Percentiles rank a stretch among this genome's conserved stretches.
Evolutionary conservation across 2,797 vertebrate genomes (phyloP).

Genomic region (Neostethus bicornis): DNA sequence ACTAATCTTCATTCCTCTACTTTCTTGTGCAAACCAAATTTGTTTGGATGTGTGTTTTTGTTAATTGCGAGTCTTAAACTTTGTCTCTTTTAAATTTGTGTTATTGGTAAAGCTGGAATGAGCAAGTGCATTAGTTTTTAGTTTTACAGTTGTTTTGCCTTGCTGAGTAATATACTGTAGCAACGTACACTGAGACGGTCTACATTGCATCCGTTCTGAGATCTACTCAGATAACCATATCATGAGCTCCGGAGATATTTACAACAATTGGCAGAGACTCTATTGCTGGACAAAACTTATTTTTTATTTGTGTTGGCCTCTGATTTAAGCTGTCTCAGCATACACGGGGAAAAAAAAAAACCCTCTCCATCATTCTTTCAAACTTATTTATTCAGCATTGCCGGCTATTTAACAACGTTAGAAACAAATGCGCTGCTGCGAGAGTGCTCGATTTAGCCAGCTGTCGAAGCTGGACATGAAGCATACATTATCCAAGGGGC

Average conservation of each 20-base stretch:
- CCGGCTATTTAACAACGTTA: conserved; percentile 42
- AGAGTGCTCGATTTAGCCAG: conserved; percentile 40
- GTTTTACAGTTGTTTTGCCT: not conserved
- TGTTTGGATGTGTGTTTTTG: too few relatives aligned
- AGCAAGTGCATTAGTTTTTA: not conserved
- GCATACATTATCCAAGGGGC: conserved; percentile 51
- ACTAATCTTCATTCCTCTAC: too few relatives aligned
- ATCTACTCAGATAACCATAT: not conserved
- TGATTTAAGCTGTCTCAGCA: conserved; percentile 2
- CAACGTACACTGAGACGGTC: conserved; percentile 41
- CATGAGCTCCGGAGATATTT: conserved; percentile 1
- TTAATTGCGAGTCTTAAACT: too few relatives aligned
- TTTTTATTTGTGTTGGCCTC: conserved; percentile 33
- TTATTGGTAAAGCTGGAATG: not conserved
- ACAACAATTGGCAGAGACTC: conserved; percentile 1
- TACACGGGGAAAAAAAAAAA: conserved; percentile 16
- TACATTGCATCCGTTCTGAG: not conserved
- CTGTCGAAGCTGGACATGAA: conserved; percentile 32
- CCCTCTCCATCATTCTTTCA: conserved; percentile 7
- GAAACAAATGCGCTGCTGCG: conserved; percentile 46
- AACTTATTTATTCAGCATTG: conserved; percentile 41
- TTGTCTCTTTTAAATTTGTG: not conserved
- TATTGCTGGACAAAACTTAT: conserved; percentile 16
- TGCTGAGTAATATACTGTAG: conserved; percentile 7
- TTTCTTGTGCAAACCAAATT: too few relatives aligned